A percentile compares a stretch with the other conserved stretches of the same genome.
phyloP scores from a whole-genome alignment of 2,113 vertebrate genomes.

The Thamnophis sirtalis region DNA sequence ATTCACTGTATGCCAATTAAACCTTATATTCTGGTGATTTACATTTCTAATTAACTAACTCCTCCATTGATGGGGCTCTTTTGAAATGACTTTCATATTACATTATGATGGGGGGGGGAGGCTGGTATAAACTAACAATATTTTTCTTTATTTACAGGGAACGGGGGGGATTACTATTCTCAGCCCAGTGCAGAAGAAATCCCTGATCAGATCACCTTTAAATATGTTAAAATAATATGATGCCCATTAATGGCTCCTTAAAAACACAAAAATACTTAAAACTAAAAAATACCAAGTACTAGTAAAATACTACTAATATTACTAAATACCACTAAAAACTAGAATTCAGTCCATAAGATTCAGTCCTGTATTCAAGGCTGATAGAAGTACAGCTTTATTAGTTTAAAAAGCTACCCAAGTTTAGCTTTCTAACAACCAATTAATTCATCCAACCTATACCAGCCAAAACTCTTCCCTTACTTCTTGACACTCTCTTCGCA shows the following conservation, averaged over 20 bases:
- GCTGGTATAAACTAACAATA: conserved; percentile 25
- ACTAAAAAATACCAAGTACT: background rate
- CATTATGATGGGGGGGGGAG: background rate
- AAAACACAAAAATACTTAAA: background rate
- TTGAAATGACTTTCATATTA: conserved; percentile 31
- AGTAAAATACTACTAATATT: background rate
- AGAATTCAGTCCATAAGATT: background rate
- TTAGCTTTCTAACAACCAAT: background rate
- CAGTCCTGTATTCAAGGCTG: background rate
- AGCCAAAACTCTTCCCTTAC: background rate
- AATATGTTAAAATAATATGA: background rate
- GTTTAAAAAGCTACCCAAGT: background rate
- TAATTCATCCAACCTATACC: background rate
- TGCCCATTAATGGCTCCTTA: background rate
- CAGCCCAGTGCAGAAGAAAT: background rate
- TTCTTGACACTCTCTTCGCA: background rate
- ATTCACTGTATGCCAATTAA: conserved; percentile 35
- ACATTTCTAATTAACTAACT: conserved; percentile 41
- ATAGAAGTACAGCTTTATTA: background rate
- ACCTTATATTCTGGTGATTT: conserved; percentile 33
- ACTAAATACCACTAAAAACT: background rate
- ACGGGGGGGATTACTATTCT: background rate
- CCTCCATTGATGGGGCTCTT: conserved; percentile 36
- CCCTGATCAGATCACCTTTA: background rate
- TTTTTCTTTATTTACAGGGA: background rate